Evolutionary conservation across 1,140 invertebrate species (phyloP).

Genomic region (Fopius arisanus): DNA sequence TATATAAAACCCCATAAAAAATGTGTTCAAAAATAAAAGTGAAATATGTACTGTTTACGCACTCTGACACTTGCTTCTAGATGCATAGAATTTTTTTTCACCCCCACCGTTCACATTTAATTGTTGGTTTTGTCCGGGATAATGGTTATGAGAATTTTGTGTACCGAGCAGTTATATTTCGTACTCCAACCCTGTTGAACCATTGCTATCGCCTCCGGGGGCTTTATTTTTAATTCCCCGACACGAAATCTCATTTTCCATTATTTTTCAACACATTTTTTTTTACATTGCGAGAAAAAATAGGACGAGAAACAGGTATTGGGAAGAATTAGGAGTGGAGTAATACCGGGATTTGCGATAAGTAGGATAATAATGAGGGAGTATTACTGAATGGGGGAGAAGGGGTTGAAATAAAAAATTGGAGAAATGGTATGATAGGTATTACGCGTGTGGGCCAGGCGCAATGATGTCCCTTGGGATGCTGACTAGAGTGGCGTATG

Average conservation of each 20-base stretch:
- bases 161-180: conserved; percentile 1
- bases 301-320: neutral
- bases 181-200: neutral
- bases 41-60: conserved; percentile 2
- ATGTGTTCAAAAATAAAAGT: conserved; percentile 16
- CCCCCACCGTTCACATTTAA: neutral
- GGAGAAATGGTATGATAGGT: neutral
- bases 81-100: conserved; percentile 28
- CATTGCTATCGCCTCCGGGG: neutral
- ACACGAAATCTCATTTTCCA: conserved; percentile 5
- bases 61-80: conserved; percentile 15
- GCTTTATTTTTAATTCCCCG: conserved; percentile 10
- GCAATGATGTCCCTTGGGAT: conserved; percentile 46
- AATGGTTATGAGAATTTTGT: conserved; percentile 13
- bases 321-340: neutral
- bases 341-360: neutral
- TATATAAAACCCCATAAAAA: neutral
- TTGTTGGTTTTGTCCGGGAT: neutral
- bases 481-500: conserved; percentile 48
- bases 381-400: neutral
- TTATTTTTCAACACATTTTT: neutral
- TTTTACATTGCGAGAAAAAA: neutral
- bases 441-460: conserved; percentile 24
- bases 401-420: conserved; percentile 7
- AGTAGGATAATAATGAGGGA: neutral